phyloP scores from a whole-genome alignment of 92 coral and sea anemone genomes.

The Siderastrea radians region DNA sequence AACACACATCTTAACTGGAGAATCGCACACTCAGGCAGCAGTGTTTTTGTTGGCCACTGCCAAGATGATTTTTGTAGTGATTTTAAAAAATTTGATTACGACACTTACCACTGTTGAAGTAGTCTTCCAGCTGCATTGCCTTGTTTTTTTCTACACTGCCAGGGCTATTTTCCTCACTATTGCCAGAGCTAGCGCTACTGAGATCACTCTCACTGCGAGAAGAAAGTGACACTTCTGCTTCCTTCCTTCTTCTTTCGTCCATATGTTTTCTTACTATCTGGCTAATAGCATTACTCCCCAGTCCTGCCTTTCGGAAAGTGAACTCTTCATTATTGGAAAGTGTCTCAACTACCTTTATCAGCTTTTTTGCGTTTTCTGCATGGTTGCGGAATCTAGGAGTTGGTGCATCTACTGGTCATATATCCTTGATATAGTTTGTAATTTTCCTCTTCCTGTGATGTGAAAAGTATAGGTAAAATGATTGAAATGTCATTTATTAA shows the following conservation, averaged over 20 bases:
- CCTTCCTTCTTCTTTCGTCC: conserved; percentile 61
- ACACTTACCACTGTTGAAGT: conserved; percentile 27
- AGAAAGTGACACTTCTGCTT: conserved; percentile 14
- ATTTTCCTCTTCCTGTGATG: conserved; percentile 62
- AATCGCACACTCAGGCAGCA: neutral
- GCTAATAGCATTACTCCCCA: conserved; percentile 60
- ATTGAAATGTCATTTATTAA: too few relatives aligned
- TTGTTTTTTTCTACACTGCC: conserved; percentile 25
- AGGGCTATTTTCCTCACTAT: conserved; percentile 6
- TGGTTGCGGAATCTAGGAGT: conserved; percentile 64
- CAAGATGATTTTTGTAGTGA: neutral
- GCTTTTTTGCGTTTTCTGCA: conserved; percentile 38
- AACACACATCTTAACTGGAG: conserved; percentile 1
- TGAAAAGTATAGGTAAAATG: neutral
- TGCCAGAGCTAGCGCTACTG: conserved; percentile 2
- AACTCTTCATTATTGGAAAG: conserved; percentile 45
- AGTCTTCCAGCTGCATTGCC: conserved; percentile 16
- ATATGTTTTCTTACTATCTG: conserved; percentile 67
- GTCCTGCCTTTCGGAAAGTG: conserved; percentile 58
- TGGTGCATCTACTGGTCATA: conserved; percentile 53
- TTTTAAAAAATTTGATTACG: neutral
- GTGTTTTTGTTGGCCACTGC: neutral
- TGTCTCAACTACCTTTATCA: conserved; percentile 47
- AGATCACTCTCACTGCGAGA: neutral
- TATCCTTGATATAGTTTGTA: conserved; percentile 50